These are phyloP conservation scores for Conger conger DNA, from an alignment of 2,113 vertebrate species.

Conservation along the genomic window DNA sequence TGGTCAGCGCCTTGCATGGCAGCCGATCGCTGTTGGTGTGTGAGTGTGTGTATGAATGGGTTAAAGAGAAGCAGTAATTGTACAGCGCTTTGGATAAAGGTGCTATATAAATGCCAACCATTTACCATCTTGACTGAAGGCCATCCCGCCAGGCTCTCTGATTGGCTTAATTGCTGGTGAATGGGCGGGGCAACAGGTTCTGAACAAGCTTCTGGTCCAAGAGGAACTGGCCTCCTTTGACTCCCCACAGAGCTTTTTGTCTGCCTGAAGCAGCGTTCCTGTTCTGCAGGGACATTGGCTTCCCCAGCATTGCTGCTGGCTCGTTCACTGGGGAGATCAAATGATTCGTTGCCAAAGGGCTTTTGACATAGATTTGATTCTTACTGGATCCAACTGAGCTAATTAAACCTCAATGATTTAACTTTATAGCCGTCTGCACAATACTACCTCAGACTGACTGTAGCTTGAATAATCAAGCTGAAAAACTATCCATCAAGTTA, in stretches of 20 bases:
- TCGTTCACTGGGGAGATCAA: conserved; percentile 5
- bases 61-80: no score
- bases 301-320: conserved; percentile 5
- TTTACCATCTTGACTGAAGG: neutral
- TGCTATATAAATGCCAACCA: no score
- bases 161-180: no score
- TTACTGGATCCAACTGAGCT: conserved; percentile 5
- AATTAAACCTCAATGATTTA: conserved; percentile 18
- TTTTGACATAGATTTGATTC: neutral
- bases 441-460: neutral
- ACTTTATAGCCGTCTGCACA: neutral
- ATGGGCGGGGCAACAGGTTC: neutral
- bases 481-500: neutral
- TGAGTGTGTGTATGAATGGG: no score
- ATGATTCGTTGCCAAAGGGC: conserved; percentile 21
- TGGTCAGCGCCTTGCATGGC: no score
- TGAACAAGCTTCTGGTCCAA: neutral
- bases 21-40: no score
- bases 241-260: neutral
- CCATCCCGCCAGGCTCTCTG: no score
- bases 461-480: neutral
- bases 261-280: neutral
- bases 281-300: neutral
- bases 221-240: neutral
- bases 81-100: no score